A percentile compares a stretch with the other conserved stretches of the same genome.
Conservation (phyloP, 2,888 invertebrate species). For the Drosophila falleni region DNA sequence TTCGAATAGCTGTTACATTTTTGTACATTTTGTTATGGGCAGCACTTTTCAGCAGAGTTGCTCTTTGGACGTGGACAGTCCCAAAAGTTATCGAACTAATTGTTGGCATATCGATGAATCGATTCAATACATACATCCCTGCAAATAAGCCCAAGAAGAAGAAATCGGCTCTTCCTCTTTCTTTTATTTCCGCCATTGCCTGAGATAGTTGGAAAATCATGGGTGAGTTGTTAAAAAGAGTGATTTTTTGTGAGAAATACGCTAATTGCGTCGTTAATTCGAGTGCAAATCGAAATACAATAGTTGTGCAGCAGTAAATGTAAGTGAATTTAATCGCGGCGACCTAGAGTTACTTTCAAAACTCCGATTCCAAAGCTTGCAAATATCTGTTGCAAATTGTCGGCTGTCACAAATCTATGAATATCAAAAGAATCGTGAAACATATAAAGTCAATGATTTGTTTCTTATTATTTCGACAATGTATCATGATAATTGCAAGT, state of each 20-base stretch:
- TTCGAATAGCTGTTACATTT: constrained; percentile 42
- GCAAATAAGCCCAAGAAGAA: constrained; percentile 31
- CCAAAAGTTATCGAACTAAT: constrained; percentile 3
- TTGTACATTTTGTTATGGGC: constrained; percentile 20
- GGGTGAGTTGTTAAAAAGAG: constrained; percentile 82
- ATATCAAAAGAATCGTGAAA: constrained; percentile 46
- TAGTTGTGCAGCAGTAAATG: constrained; percentile 36
- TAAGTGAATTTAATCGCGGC: constrained; percentile 57
- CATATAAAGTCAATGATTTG: neutral
- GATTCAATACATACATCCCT: constrained; percentile 41
- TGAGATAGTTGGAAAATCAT: constrained; percentile 85
- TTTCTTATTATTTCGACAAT: neutral
- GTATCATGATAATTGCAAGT: constrained; percentile 8
- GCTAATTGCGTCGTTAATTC: constrained; percentile 32
- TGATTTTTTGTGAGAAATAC: constrained; percentile 63
- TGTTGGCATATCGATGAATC: constrained; percentile 24
- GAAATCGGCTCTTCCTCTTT: constrained; percentile 73
- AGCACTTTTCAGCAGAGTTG: constrained; percentile 42
- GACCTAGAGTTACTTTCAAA: constrained; percentile 4
- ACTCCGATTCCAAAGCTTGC: constrained; percentile 16
- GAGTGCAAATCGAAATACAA: constrained; percentile 46
- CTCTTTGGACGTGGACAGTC: constrained; percentile 2
- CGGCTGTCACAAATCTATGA: constrained; percentile 42
- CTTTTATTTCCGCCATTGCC: constrained; percentile 86
- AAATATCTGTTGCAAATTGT: constrained; percentile 30